Evolutionary conservation across 2,888 invertebrate genomes (phyloP).

Genomic region (Chrysina gloriosa): DNA sequence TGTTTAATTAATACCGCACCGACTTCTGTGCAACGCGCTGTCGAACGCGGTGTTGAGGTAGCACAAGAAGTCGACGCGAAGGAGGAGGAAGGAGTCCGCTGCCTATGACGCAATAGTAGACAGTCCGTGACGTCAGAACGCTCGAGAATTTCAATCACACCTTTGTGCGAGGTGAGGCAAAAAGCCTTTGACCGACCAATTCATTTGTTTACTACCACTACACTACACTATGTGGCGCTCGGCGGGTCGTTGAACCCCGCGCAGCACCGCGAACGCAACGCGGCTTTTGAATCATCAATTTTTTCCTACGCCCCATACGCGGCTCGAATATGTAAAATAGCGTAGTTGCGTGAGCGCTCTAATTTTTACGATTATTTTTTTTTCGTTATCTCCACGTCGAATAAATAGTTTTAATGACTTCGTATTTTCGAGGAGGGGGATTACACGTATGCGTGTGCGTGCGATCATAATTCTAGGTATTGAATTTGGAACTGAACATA

Average conservation of each 20-base stretch:
- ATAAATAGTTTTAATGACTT: not conserved
- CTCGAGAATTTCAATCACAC: slow-evolving; percentile 57
- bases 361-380: slow-evolving; percentile 9
- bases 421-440: not conserved
- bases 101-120: slow-evolving; percentile 59
- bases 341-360: slow-evolving; percentile 21
- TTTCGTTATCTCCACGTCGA: not conserved
- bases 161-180: slow-evolving; percentile 63
- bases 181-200: slow-evolving; percentile 66
- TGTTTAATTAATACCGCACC: slow-evolving; percentile 1
- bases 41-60: slow-evolving; percentile 54
- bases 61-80: slow-evolving; percentile 47
- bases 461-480: not conserved
- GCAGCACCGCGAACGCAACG: slow-evolving; percentile 38
- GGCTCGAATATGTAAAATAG: slow-evolving; percentile 22
- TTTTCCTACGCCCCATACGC: slow-evolving; percentile 8
- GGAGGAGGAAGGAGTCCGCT: slow-evolving; percentile 51
- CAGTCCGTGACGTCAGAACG: slow-evolving; percentile 58
- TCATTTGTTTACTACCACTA: slow-evolving; percentile 49
- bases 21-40: not conserved
- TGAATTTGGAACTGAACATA: slow-evolving; percentile 5
- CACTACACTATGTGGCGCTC: slow-evolving; percentile 42
- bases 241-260: slow-evolving; percentile 47
- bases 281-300: slow-evolving; percentile 37
- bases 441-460: not conserved